Evolutionary conservation across 2,113 vertebrate genomes (phyloP).

Genomic region (Mystacornis crossleyi): DNA sequence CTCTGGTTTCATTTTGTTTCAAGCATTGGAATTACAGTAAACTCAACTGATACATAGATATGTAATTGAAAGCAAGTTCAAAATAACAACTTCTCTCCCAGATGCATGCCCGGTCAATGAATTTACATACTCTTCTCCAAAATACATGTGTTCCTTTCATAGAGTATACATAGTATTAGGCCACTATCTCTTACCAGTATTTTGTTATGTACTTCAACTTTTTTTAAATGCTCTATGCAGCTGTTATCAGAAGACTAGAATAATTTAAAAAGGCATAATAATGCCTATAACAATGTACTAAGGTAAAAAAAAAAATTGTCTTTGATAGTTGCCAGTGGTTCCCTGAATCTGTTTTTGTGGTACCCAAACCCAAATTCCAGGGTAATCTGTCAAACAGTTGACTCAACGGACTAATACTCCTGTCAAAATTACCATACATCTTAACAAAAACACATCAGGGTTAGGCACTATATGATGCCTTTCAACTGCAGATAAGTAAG

Average conservation of each 20-base stretch:
- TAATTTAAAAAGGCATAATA: neutral
- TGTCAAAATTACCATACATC: neutral
- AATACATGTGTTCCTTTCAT: neutral
- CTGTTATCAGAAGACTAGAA: neutral
- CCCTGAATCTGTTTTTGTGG: neutral
- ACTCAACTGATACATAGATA: neutral
- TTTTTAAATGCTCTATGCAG: neutral
- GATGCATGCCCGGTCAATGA: rapidly evolving
- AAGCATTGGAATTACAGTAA: neutral
- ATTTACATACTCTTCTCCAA: neutral
- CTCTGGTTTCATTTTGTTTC: neutral
- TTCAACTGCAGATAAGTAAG: neutral
- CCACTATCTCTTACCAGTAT: rapidly evolving
- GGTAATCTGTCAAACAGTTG: neutral
- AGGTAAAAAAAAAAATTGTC: neutral
- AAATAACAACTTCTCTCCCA: neutral
- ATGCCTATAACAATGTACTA: neutral
- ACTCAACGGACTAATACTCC: neutral
- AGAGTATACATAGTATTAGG: rapidly evolving
- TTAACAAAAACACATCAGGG: neutral
- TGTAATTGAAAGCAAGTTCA: neutral
- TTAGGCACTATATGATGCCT: neutral
- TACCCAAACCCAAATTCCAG: neutral
- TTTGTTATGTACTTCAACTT: neutral
- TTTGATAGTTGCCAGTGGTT: neutral